Conservation (phyloP, 1,140 invertebrate genomes). For the Theocolax elegans region DNA sequence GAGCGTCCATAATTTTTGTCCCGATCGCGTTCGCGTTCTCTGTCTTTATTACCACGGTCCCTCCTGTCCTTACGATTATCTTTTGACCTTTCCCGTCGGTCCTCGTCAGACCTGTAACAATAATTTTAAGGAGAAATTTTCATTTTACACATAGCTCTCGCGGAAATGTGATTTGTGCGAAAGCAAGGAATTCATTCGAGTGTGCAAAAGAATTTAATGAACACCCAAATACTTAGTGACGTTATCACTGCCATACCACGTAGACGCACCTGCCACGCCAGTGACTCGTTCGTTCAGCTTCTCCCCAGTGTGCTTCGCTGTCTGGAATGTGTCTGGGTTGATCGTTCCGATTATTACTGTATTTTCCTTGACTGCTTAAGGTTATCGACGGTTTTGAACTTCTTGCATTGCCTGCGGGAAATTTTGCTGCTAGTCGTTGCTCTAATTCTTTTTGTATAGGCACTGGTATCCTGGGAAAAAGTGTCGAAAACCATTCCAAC, state of each 20-base stretch:
- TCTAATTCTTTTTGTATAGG: conserved; percentile 95
- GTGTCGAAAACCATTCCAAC: conserved; percentile 96
- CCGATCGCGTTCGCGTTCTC: conserved; percentile 57
- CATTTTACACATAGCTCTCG: no score
- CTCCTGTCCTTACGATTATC: conserved; percentile 53
- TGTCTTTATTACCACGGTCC: conserved; percentile 45
- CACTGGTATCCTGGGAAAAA: conserved; percentile 99
- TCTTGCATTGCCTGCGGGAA: conserved; percentile 62
- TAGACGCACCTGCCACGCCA: conserved; percentile 69
- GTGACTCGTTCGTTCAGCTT: conserved; percentile 65
- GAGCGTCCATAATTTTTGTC: conserved; percentile 56
- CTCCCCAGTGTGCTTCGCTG: conserved; percentile 69
- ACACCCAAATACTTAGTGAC: conserved; percentile 61
- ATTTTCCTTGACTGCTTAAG: conserved; percentile 63
- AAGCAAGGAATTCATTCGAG: conserved; percentile 45
- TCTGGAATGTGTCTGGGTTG: conserved; percentile 66
- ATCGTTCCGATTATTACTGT: conserved; percentile 57
- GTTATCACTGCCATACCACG: conserved; percentile 66
- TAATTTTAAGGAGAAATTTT: not conserved
- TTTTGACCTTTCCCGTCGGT: conserved; percentile 57
- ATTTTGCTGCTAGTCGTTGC: conserved; percentile 74
- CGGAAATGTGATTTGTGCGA: not conserved
- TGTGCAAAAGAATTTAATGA: no score
- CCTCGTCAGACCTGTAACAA: conserved; percentile 60
- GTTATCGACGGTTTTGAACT: conserved; percentile 64